Base-by-base conservation (phyloP, 2,797 vertebrate species). In the Galaxias olidus region DNA sequence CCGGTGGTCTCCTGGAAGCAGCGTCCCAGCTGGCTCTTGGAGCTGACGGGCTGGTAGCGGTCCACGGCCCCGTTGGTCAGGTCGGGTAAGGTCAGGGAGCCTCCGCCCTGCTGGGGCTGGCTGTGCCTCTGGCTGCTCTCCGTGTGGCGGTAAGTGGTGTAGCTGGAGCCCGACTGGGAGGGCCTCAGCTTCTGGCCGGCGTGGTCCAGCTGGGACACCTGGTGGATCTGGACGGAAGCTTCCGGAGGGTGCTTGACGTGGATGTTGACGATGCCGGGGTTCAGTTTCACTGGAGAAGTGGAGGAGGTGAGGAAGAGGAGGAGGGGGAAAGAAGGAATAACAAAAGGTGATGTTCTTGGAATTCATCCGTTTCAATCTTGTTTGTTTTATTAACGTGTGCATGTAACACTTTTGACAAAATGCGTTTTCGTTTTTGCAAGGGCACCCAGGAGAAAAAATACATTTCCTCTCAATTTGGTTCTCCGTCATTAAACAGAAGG, bases 191-290 rank as follows among this genome's bases (percentile, higher is more conserved):
- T 94, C 68, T 95, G 94, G 74, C 92, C 91, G 9, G 84, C 86
- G 73, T 90, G 89, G 64, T 98, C 96, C 55, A 98, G 87, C 81
- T 96, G 95, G 71, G 96, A 97, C 65, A 99, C 97, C 87, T 98
- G 97, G 76, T 99, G 97, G 72, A 99, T 95, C 88, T 98, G 96
- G 63, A 98, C 96, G 0, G 96, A 97, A 40, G 97, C 97, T 78
- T 99, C 97, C 0, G 97, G 96, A 42, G 97, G 97, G 79, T 99
- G 97, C 75, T 98, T 96, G 81, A 99, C 96, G 63, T 98, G 97
- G 82, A 98, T 96, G 83, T 98, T 98, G 77, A 99, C 97, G 57
- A 96, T 87, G 86, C 93, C 94, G 77, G 94, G 94, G 75, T 89
- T 92, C 77, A 92, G 95, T 70, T 94, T 94, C 83, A 92, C 95